phyloP scores from a whole-genome alignment of 2,797 vertebrate species.

The Anomalospiza imberbis region DNA sequence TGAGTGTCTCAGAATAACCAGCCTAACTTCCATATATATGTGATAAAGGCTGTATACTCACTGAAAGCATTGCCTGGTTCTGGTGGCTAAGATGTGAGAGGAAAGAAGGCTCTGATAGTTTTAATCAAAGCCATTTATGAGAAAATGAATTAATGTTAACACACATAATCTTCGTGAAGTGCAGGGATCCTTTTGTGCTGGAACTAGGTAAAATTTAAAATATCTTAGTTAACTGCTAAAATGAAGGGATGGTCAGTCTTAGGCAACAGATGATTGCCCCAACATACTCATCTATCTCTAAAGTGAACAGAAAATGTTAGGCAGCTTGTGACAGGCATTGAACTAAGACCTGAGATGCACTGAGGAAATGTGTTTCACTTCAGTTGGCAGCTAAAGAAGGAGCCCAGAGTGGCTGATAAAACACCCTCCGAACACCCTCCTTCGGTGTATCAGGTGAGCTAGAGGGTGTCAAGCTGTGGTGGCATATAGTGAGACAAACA shows the following conservation, averaged over 20 bases:
- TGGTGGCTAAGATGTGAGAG: neutral
- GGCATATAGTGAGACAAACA: neutral
- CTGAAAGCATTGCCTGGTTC: neutral
- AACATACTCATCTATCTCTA: neutral
- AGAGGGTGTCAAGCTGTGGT: neutral
- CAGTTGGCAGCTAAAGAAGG: neutral
- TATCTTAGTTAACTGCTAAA: neutral
- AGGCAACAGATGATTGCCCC: neutral
- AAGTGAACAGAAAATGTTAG: neutral
- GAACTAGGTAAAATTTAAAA: neutral
- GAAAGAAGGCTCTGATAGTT: neutral
- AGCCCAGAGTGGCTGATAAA: neutral
- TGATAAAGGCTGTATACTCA: neutral
- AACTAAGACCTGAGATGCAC: neutral
- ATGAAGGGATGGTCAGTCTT: neutral
- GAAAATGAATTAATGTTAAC: neutral
- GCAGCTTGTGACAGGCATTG: neutral
- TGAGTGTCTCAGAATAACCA: neutral
- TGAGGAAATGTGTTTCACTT: neutral
- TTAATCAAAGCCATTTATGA: neutral
- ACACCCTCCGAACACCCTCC: accelerated
- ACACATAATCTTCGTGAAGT: neutral
- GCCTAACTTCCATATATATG: neutral
- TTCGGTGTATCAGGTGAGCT: neutral
- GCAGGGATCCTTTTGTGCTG: neutral